phyloP scores from a whole-genome alignment of 2,888 invertebrate species.

The Unio delphinus region DNA sequence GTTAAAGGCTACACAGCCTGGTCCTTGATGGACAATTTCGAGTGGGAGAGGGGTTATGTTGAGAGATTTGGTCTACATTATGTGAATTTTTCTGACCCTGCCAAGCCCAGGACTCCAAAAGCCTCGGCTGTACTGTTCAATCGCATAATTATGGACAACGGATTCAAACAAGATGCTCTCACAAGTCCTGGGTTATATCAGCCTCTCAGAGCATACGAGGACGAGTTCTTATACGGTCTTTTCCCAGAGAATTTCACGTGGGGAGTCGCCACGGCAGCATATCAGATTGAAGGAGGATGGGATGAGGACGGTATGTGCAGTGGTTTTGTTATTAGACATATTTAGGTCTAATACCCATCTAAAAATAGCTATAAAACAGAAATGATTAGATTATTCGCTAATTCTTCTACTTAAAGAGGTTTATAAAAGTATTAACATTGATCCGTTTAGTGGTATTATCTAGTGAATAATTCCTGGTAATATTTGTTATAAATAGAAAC shows the following conservation, averaged over 20 bases:
- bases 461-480: no score
- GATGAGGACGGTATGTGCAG: slow-evolving; percentile 71
- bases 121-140: slow-evolving; percentile 73
- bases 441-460: no score
- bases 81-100: slow-evolving; percentile 81
- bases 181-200: not conserved
- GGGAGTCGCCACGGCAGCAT: slow-evolving; percentile 73
- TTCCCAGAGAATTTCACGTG: slow-evolving; percentile 53
- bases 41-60: slow-evolving; percentile 85
- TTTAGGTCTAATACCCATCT: no score
- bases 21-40: slow-evolving; percentile 87
- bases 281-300: slow-evolving; percentile 80
- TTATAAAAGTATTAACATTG: no score
- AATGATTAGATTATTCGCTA: no score
- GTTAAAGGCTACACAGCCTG: slow-evolving; percentile 81
- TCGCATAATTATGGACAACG: slow-evolving; percentile 48
- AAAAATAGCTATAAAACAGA: no score
- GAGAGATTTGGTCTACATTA: slow-evolving; percentile 81
- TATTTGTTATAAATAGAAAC: no score
- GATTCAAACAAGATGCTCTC: slow-evolving; percentile 30
- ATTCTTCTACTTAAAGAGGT: no score
- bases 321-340: not conserved
- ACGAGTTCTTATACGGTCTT: slow-evolving; percentile 28
- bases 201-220: slow-evolving; percentile 14
- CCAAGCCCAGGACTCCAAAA: slow-evolving; percentile 80